Evolutionary conservation across 1,140 invertebrate species (phyloP), one percentile per base, ranked within the genome.

Genomic region (Mizuhopecten yessoensis): DNA sequence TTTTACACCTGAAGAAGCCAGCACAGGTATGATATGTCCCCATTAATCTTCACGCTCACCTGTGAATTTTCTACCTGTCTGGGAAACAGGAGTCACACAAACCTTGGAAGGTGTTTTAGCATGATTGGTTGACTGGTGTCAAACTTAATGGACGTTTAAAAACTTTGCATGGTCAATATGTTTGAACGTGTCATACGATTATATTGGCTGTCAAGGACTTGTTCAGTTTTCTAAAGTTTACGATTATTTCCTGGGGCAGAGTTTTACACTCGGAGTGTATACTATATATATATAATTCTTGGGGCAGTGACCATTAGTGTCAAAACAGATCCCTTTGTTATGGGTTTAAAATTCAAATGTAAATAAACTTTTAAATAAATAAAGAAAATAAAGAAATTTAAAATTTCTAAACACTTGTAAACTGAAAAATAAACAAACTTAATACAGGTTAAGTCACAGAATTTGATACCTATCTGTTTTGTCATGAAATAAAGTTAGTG

Each of bases 1-100:
- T 75, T 75, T 75, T 75, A 75, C 57, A 75, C 57, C n/a, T 75
- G 57, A 75, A 75, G 57, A 29, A 75, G n/a, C 29, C 57, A 9
- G 57, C 11, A 75, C 57, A 75, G 57, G 57, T 75, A 75, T 75
- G 57, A n/a, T 75, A 75, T 75, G 23, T 75, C 57, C 57, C 57
- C 17, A 75, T 75, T 75, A 75, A 75, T 75, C 57, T 75, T 75
- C 11, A 75, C 23, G n/a, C 57, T 75, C 57, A 75, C 57, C 57
- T 75, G 57, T 75, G 57, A 75, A 75, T 75, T 75, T 75, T 75
- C 23, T 75, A 75, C 57, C 57, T 75, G 57, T n/a, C 57, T 75
- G 57, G 2, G 5, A 29, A 17, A 29, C 23, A 29, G 0, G 23
- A 75, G 20, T 13, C 57, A n/a, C 20, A 17, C 3, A 75, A 75